Evolutionary conservation across 2,797 vertebrate species (phyloP).

Genomic region (Enteromius fasciolatus): DNA sequence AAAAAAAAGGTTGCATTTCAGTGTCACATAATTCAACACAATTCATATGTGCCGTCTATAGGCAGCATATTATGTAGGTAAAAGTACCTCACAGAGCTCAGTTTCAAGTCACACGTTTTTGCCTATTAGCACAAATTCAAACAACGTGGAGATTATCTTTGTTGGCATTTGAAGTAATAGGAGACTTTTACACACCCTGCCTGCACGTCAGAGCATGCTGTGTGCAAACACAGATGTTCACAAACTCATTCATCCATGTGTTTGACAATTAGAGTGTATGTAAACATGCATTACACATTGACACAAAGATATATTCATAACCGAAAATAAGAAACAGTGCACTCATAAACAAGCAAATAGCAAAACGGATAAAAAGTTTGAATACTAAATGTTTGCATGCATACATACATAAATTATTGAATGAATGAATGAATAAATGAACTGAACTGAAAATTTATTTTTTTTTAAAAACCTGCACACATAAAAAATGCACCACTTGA

Average conservation of each 20-base stretch:
- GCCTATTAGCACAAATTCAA: slow-evolving; percentile 54
- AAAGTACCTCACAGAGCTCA: slow-evolving; percentile 8
- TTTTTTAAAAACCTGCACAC: not conserved
- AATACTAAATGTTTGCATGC: not conserved
- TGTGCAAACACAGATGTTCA: slow-evolving; percentile 43
- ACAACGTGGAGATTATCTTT: slow-evolving; percentile 63
- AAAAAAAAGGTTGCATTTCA: not conserved
- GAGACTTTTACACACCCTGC: slow-evolving; percentile 50
- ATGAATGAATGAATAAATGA: not conserved
- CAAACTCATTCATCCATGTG: slow-evolving; percentile 13
- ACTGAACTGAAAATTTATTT: not conserved
- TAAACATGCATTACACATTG: slow-evolving; percentile 16
- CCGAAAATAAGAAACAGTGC: not conserved
- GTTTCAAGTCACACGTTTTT: slow-evolving; percentile 65
- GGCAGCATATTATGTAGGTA: not conserved
- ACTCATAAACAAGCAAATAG: slow-evolving; percentile 18
- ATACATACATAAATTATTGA: not conserved
- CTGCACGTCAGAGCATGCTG: not conserved
- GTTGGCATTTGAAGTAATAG: slow-evolving; percentile 58
- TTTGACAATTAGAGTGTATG: slow-evolving; percentile 12
- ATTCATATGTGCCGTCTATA: not conserved
- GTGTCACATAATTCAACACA: not conserved
- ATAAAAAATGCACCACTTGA: not conserved
- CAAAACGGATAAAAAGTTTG: not conserved
- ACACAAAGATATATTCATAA: slow-evolving; percentile 7